A percentile compares a stretch with the other conserved stretches of the same genome.
Evolutionary conservation across 2,888 invertebrate genomes (phyloP).

Genomic region (Cyrtodaria siliqua): DNA sequence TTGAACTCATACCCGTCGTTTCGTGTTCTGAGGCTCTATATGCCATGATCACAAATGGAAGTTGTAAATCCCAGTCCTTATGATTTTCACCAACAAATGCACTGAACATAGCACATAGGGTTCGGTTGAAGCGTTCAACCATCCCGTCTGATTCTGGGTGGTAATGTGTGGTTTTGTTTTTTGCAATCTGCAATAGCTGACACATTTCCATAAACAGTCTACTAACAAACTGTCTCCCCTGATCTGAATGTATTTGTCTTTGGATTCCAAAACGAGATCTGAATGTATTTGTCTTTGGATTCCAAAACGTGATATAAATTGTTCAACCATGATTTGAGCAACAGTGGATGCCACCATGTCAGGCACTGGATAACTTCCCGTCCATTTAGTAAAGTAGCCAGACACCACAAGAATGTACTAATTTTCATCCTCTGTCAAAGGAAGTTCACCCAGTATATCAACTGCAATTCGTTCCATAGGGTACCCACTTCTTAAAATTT

Average conservation of each 20-base stretch:
- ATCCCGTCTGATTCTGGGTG: conserved; percentile 53
- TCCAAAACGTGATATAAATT: conserved; percentile 40
- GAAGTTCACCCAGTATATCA: conserved; percentile 40
- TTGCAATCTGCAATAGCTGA: conserved; percentile 39
- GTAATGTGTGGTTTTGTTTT: conserved; percentile 54
- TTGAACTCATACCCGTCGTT: conserved; percentile 51
- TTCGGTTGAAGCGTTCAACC: conserved; percentile 41
- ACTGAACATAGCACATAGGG: conserved; percentile 47
- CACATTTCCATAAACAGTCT: conserved; percentile 42
- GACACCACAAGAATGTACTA: conserved; percentile 49
- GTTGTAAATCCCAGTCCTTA: conserved; percentile 33
- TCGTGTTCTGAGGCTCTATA: conserved; percentile 50
- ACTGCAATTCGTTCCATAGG: conserved; percentile 48
- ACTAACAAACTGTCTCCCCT: conserved; percentile 46
- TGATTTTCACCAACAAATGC: conserved; percentile 45
- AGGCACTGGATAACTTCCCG: conserved; percentile 40
- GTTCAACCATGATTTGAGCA: conserved; percentile 27
- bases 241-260: conserved; percentile 39
- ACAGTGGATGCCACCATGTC: conserved; percentile 50
- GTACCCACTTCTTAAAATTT: conserved; percentile 11
- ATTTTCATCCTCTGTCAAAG: conserved; percentile 36
- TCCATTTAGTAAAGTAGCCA: conserved; percentile 60
- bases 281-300: conserved; percentile 26
- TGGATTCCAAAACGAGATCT: background rate
- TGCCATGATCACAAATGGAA: conserved; percentile 57